Conservation (phyloP, 2,888 invertebrate genomes). For the Oligia fasciuncula region DNA sequence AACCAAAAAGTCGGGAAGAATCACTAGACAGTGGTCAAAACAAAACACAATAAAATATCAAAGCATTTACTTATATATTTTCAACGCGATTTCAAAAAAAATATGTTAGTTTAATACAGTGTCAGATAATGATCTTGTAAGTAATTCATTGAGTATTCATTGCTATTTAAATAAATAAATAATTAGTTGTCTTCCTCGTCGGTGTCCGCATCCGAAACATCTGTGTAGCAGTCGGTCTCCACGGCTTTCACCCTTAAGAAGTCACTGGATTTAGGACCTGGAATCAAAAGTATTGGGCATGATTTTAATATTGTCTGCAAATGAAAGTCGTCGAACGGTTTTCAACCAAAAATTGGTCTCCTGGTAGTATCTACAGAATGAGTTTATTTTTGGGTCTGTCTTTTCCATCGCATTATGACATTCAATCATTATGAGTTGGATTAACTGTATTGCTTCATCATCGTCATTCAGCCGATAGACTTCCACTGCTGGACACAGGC, state of each 20-base stretch:
- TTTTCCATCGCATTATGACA: not conserved
- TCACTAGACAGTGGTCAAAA: not conserved
- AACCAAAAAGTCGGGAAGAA: not conserved
- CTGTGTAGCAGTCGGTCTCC: slow-evolving; percentile 86
- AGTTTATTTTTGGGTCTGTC: not conserved
- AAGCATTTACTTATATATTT: slow-evolving; percentile 59
- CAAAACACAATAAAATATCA: slow-evolving; percentile 27
- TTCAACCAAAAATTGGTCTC: not conserved
- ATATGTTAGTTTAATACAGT: slow-evolving; percentile 19
- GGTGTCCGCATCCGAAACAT: slow-evolving; percentile 87
- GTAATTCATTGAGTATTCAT: slow-evolving; percentile 10
- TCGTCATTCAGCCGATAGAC: not conserved
- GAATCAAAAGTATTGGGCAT: slow-evolving; percentile 53
- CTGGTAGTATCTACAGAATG: not conserved
- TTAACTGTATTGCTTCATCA: not conserved
- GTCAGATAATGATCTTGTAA: slow-evolving; percentile 2
- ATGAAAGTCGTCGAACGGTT: not conserved
- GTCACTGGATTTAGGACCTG: slow-evolving; percentile 82
- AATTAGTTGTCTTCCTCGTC: slow-evolving; percentile 75
- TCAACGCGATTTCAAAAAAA: slow-evolving; percentile 31
- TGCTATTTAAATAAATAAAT: not conserved
- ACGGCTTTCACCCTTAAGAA: slow-evolving; percentile 83
- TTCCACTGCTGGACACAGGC: not conserved
- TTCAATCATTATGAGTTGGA: no score
- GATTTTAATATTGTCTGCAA: not conserved